Evolutionary conservation across 2,797 vertebrate species (phyloP).

Genomic region (Fistularia tabacaria): DNA sequence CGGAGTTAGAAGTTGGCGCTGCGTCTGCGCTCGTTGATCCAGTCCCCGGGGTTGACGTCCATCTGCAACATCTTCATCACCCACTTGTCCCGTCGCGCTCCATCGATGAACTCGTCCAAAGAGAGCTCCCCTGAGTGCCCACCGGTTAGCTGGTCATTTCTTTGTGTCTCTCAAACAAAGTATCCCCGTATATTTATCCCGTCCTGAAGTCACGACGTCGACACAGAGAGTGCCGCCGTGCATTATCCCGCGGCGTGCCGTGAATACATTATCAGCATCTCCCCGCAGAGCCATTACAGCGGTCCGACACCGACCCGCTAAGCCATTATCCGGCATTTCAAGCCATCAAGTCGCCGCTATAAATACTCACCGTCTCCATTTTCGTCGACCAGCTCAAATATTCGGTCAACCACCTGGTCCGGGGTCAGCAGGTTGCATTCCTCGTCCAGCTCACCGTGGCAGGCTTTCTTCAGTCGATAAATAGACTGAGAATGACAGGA

Average conservation of each 20-base stretch:
- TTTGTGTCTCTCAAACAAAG: not conserved
- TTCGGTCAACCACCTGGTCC: conserved; percentile 93
- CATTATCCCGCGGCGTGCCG: conserved; percentile 1
- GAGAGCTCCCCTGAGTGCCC: conserved; percentile 83
- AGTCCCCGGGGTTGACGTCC: conserved; percentile 86
- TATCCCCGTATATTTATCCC: no score
- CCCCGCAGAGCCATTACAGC: conserved; percentile 12
- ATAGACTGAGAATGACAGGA: conserved; percentile 79
- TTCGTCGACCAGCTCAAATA: conserved; percentile 94
- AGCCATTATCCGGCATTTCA: conserved; percentile 17
- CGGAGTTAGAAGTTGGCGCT: conserved; percentile 49
- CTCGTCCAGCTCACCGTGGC: conserved; percentile 77
- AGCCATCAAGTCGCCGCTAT: conserved; percentile 13
- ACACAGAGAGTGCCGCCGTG: no score
- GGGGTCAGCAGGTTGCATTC: conserved; percentile 82
- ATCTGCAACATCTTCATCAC: conserved; percentile 98
- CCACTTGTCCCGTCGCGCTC: conserved; percentile 91
- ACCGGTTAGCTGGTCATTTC: not conserved
- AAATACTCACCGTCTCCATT: conserved; percentile 87
- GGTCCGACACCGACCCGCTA: conserved; percentile 3
- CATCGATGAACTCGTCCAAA: conserved; percentile 89
- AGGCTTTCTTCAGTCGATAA: conserved; percentile 92
- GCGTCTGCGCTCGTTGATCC: conserved; percentile 81
- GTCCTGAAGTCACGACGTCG: not conserved
- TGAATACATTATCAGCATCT: not conserved